Percentiles rank a stretch among this genome's conserved stretches.
Evolutionary conservation across 2,888 invertebrate genomes (phyloP).

Genomic region (Meiosimyza platycephala): DNA sequence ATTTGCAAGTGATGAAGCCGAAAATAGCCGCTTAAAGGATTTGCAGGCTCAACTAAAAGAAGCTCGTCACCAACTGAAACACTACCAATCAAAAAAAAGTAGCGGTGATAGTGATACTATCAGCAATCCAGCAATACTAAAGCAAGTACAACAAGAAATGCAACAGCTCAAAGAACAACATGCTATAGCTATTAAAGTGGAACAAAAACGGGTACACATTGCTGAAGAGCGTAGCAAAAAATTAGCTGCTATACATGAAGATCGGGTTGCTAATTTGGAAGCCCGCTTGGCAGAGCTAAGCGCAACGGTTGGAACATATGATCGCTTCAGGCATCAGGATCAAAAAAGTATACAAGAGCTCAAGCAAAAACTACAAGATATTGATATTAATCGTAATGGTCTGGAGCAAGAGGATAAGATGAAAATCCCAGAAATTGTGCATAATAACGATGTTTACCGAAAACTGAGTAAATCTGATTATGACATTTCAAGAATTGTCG

Average conservation of each 20-base stretch:
- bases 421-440: neutral
- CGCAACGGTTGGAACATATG: slow-evolving; percentile 81
- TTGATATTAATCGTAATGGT: slow-evolving; percentile 40
- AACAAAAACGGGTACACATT: slow-evolving; percentile 77
- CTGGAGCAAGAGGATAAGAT: neutral
- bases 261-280: slow-evolving; percentile 81
- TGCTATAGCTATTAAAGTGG: slow-evolving; percentile 76
- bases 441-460: neutral
- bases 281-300: slow-evolving; percentile 82
- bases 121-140: slow-evolving; percentile 70
- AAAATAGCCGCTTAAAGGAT: slow-evolving; percentile 66
- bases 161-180: slow-evolving; percentile 78
- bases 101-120: slow-evolving; percentile 32
- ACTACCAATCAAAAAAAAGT: slow-evolving; percentile 68
- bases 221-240: slow-evolving; percentile 79
- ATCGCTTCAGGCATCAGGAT: slow-evolving; percentile 78
- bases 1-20: slow-evolving; percentile 63
- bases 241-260: slow-evolving; percentile 78
- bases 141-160: slow-evolving; percentile 80
- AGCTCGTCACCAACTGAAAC: slow-evolving; percentile 73
- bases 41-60: slow-evolving; percentile 75
- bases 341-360: slow-evolving; percentile 77
- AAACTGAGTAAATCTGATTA: slow-evolving; percentile 8
- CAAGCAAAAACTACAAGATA: slow-evolving; percentile 59
- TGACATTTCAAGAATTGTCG: slow-evolving; percentile 71